Base-by-base conservation (phyloP, 2,888 invertebrate genomes). In the Griposia aprilina region DNA sequence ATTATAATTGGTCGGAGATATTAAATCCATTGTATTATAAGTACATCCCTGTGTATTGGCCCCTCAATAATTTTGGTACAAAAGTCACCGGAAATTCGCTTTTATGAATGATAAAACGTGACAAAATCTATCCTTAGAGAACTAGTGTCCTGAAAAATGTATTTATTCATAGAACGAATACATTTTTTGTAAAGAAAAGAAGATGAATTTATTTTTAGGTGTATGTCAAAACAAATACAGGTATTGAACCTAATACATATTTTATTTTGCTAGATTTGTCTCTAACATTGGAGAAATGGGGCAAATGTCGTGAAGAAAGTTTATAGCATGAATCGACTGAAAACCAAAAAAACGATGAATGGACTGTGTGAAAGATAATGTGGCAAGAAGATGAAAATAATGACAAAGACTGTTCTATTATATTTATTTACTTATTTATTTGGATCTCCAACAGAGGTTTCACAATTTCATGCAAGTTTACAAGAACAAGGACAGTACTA, bases 1-100 rank as follows among this genome's bases (percentile, higher is more conserved):
- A 79, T 57, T 79, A 55, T 79, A 66, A 76, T 65, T 78, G 55
- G 66, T n/a, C 1, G 11, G n/a, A 78, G 65, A 63, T 78, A 62
- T n/a, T 45, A 52, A n/a, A 52, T 55, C 45, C 6, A 55, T 78
- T 55, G n/a, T 78, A 20, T 10, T 52, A 30, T 52, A 26, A 15
- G 55, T 23, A n/a, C 23, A 1, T 20, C 50, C 36, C 11, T 41
- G 5, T 1, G 26, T 76, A 41, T 17, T 76, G 13, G 41, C 5
- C 41, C 60, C 50, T 62, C 17, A 77, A 62, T 62, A 62, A 52
- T 62, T 76, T 30, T 30, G 50, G 17, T 13, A 23, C 30, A 60
- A 76, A 50, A 60, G 41, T 13, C 60, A 17, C 52, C 36, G 26
- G 75, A 30, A 23, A 62, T 30, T 50, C 23, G 30, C 6, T 63